Evolutionary conservation across 2,113 vertebrate species (phyloP).

Genomic region (Condylura cristata): DNA sequence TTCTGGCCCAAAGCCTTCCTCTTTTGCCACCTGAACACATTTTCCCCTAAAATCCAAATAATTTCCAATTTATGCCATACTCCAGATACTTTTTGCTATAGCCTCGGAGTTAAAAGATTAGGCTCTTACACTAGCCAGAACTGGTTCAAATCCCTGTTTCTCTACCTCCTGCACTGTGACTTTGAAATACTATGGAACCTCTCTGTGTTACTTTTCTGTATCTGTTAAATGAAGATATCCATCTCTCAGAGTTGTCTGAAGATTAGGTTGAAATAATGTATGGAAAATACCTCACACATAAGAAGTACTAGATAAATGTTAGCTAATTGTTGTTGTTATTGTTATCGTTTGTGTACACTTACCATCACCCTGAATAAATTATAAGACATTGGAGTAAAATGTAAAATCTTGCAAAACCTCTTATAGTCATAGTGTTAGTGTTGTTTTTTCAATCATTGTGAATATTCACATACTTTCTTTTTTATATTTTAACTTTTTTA

Average conservation of each 20-base stretch:
- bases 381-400: not conserved
- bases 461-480: too few relatives aligned
- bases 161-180: not conserved
- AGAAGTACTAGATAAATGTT: not conserved
- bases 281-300: not conserved
- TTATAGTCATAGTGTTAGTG: not conserved
- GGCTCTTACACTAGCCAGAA: not conserved
- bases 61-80: not conserved
- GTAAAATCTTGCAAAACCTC: not conserved
- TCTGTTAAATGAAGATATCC: not conserved
- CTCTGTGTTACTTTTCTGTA: slow-evolving; percentile 7
- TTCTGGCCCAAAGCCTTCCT: not conserved
- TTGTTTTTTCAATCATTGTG: not conserved
- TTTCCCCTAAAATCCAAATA: slow-evolving; percentile 5
- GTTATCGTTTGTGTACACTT: not conserved
- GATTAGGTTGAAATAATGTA: not conserved
- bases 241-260: not conserved
- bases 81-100: not conserved
- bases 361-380: not conserved
- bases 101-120: not conserved
- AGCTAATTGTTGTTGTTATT: not conserved
- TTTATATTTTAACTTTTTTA: too few relatives aligned
- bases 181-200: not conserved
- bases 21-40: not conserved
- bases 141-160: not conserved